These are phyloP conservation scores for Serinus canaria DNA, from an alignment of 2,113 vertebrate species.

Conservation along the genomic window DNA sequence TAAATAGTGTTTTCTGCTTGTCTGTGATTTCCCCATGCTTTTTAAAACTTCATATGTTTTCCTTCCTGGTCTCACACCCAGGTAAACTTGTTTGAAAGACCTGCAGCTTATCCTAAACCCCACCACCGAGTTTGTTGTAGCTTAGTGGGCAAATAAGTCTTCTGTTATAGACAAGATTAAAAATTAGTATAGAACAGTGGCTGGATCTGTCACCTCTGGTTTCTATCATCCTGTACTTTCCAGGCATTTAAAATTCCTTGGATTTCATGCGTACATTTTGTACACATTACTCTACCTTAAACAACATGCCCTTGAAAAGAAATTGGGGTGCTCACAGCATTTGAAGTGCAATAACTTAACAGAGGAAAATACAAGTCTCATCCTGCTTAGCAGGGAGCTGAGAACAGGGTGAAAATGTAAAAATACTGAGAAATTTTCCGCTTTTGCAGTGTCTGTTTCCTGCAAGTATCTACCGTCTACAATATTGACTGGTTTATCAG, in stretches of 20 bases:
- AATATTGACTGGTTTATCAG: conserved; percentile 72
- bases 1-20: not conserved
- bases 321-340: not conserved
- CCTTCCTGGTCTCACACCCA: not conserved
- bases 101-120: rapidly evolving
- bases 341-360: not conserved
- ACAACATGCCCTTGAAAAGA: not conserved
- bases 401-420: not conserved
- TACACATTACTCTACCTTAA: not conserved
- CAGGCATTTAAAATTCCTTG: not conserved
- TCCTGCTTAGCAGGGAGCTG: not conserved
- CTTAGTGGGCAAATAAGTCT: not conserved
- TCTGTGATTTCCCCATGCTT: not conserved
- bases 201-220: not conserved
- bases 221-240: not conserved
- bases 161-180: not conserved
- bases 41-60: not conserved
- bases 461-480: conserved; percentile 58
- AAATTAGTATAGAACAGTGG: not conserved
- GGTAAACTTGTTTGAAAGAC: not conserved
- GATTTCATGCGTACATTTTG: not conserved
- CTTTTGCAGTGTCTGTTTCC: conserved; percentile 4
- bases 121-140: not conserved
- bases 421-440: not conserved
- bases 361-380: not conserved